Conservation (phyloP, 2,797 vertebrate genomes). For the Darevskia mixta region DNA sequence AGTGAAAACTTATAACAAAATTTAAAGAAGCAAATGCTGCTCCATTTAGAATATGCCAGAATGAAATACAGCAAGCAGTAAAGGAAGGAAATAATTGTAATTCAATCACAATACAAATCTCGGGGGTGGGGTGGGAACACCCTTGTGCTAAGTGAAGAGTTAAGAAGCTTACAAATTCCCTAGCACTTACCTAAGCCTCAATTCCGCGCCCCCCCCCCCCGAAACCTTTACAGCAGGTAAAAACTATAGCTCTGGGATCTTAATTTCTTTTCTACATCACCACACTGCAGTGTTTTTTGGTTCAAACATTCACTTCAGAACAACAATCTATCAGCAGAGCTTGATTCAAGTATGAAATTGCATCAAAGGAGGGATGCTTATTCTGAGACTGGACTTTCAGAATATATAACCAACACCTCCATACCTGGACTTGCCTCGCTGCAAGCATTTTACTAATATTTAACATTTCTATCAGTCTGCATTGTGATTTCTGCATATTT, state of each 20-base stretch:
- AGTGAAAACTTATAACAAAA: neutral
- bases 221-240: neutral
- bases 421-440: slow-evolving; percentile 45
- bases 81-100: neutral
- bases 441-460: slow-evolving; percentile 63
- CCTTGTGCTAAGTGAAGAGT: neutral
- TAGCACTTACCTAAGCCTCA: neutral
- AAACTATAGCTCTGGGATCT: neutral
- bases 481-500: slow-evolving; percentile 69
- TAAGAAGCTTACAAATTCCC: neutral
- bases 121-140: neutral
- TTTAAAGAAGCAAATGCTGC: neutral
- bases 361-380: slow-evolving; percentile 47
- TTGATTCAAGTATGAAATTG: slow-evolving; percentile 56
- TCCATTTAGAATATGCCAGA: slow-evolving; percentile 22
- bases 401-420: slow-evolving; percentile 39
- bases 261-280: too few species aligned
- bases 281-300: too few species aligned
- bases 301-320: too few species aligned
- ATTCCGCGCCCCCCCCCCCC: neutral
- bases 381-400: slow-evolving; percentile 22
- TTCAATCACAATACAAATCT: neutral
- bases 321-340: too few species aligned
- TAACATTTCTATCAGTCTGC: slow-evolving; percentile 66
- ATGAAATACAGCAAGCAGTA: slow-evolving; percentile 24